Percentiles rank a stretch among this genome's conserved stretches.
Conservation (phyloP, 2,797 vertebrate genomes). For the Micropoecilia bifurca region DNA sequence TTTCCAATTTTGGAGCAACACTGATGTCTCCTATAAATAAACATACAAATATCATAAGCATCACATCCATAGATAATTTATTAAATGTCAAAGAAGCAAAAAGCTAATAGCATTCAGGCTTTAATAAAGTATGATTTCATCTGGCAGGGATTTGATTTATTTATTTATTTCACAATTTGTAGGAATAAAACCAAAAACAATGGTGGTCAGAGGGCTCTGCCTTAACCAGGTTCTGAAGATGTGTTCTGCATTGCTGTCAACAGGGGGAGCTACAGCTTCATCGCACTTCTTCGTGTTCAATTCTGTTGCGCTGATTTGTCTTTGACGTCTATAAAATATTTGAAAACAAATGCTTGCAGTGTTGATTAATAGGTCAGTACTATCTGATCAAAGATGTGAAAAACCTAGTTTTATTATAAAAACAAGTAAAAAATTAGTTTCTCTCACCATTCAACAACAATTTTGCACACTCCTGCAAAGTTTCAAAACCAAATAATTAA, state of each 20-base stretch:
- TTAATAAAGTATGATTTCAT: not conserved
- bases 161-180: too few species aligned
- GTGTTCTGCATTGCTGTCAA: conserved; percentile 36
- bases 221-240: not conserved
- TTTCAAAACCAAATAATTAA: not conserved
- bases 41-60: not conserved
- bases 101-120: not conserved
- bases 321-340: not conserved
- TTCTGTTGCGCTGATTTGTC: not conserved
- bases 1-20: not conserved
- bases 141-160: not conserved
- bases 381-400: not conserved
- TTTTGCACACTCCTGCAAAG: not conserved
- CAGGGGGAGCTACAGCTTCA: conserved; percentile 51
- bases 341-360: not conserved
- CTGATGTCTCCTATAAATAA: not conserved
- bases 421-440: not conserved
- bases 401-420: not conserved
- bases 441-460: not conserved
- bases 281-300: not conserved
- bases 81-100: not conserved
- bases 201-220: not conserved
- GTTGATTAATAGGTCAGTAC: not conserved
- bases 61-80: not conserved
- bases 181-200: too few species aligned